Evolutionary conservation across 2,797 vertebrate species (phyloP).

Genomic region (Enoplosus armatus): DNA sequence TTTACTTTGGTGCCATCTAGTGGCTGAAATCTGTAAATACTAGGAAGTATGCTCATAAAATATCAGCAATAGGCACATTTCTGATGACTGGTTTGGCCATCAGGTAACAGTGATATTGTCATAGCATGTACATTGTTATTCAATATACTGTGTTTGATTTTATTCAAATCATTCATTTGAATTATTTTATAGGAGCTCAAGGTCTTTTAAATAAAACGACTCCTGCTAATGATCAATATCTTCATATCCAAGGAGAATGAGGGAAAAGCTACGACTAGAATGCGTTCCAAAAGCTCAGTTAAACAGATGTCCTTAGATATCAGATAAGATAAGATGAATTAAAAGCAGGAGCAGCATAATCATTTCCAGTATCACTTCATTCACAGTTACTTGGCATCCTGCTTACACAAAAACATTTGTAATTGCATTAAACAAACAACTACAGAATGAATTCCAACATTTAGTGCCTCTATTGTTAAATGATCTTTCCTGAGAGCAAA

Average conservation of each 20-base stretch:
- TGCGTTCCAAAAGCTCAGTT: neutral
- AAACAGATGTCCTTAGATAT: constrained; percentile 1
- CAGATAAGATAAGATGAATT: no score
- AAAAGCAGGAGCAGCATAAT: neutral
- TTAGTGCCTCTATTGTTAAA: constrained; percentile 8
- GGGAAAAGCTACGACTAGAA: neutral
- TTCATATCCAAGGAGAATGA: neutral
- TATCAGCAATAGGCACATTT: neutral
- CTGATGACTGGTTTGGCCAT: neutral
- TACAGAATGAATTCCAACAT: neutral
- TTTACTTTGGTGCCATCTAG: constrained; percentile 65
- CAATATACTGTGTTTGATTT: neutral
- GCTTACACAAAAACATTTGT: neutral
- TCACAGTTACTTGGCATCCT: neutral
- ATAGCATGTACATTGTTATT: neutral
- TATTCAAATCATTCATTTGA: neutral
- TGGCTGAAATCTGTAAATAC: constrained; percentile 33
- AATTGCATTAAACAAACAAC: neutral
- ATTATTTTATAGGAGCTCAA: neutral
- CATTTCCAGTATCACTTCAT: neutral
- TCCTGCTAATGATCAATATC: neutral
- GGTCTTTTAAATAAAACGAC: neutral
- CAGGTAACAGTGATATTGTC: neutral
- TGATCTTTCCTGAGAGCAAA: neutral
- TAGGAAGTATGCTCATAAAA: neutral